Conservation (phyloP, 2,113 vertebrate genomes). For the Jaculus jaculus region DNA sequence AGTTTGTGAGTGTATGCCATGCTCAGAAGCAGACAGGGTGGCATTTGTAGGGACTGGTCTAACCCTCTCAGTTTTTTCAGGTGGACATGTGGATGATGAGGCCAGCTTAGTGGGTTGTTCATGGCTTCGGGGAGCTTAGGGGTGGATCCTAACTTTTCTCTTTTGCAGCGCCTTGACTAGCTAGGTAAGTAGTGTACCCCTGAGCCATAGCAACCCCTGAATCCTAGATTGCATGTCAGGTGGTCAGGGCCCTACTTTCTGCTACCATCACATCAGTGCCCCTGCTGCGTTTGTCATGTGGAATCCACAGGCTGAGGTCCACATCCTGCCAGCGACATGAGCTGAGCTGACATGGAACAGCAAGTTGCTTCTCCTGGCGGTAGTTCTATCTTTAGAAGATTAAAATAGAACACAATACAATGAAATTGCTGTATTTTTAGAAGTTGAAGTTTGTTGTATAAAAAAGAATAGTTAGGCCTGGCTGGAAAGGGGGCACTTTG, state of each 20-base stretch:
- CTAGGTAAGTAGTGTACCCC: not conserved
- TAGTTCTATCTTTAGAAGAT: conserved; percentile 29
- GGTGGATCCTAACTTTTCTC: not conserved
- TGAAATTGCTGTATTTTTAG: conserved; percentile 10
- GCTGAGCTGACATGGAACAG: not conserved
- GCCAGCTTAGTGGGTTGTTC: fast-evolving
- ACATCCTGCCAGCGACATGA: not conserved
- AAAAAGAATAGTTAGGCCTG: not conserved
- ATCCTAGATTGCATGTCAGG: not conserved
- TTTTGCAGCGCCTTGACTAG: not conserved
- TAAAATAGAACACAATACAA: not conserved
- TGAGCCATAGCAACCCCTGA: not conserved
- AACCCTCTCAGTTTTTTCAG: fast-evolving
- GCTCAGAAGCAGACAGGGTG: fast-evolving
- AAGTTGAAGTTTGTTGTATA: not conserved
- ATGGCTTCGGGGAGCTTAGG: not conserved
- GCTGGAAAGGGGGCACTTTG: not conserved
- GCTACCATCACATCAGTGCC: not conserved
- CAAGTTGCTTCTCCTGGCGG: not conserved
- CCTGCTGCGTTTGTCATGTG: fast-evolving
- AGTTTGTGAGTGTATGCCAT: fast-evolving
- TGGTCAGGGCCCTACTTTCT: fast-evolving
- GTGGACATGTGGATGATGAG: not conserved
- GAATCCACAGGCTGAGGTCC: not conserved
- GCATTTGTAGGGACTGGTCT: fast-evolving